Percentiles rank a stretch among this genome's conserved stretches.
These are phyloP conservation scores for Helicoverpa zea DNA, from an alignment of 1,140 invertebrate species.

Conservation along the genomic window DNA sequence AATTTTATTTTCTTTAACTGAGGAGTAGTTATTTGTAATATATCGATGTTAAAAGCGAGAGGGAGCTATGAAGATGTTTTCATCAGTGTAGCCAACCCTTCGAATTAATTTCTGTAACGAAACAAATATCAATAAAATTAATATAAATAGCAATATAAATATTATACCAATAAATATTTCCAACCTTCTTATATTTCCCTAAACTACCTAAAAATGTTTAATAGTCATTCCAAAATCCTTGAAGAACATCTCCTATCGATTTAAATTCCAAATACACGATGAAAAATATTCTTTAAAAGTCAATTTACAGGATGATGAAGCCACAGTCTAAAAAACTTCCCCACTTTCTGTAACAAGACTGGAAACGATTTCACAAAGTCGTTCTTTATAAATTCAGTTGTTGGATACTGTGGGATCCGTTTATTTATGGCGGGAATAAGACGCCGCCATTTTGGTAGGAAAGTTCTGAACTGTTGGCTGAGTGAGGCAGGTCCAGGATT, in stretches of 20 bases:
- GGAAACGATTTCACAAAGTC: slow-evolving; percentile 50
- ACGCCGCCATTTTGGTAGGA: slow-evolving; percentile 54
- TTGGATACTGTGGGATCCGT: slow-evolving; percentile 52
- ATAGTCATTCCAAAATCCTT: no score
- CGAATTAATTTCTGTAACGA: no score
- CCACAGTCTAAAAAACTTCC: slow-evolving; percentile 20
- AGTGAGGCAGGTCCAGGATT: slow-evolving; percentile 56
- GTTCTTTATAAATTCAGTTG: slow-evolving; percentile 39
- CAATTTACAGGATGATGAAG: background rate
- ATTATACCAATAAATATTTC: no score
- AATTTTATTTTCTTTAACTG: background rate
- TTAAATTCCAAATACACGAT: background rate
- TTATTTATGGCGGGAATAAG: slow-evolving; percentile 61
- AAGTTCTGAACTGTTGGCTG: slow-evolving; percentile 55
- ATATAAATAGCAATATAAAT: no score
- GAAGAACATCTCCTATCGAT: background rate
- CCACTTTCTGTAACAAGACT: slow-evolving; percentile 32
- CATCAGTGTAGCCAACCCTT: no score
- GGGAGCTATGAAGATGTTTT: no score
- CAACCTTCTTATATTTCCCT: no score
- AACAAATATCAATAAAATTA: no score
- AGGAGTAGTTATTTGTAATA: background rate
- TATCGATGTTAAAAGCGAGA: background rate
- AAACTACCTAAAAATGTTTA: no score
- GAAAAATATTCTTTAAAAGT: slow-evolving; percentile 20